These are phyloP conservation scores for Lamprotornis superbus DNA, from an alignment of 2,113 vertebrate species.

Conservation along the genomic window DNA sequence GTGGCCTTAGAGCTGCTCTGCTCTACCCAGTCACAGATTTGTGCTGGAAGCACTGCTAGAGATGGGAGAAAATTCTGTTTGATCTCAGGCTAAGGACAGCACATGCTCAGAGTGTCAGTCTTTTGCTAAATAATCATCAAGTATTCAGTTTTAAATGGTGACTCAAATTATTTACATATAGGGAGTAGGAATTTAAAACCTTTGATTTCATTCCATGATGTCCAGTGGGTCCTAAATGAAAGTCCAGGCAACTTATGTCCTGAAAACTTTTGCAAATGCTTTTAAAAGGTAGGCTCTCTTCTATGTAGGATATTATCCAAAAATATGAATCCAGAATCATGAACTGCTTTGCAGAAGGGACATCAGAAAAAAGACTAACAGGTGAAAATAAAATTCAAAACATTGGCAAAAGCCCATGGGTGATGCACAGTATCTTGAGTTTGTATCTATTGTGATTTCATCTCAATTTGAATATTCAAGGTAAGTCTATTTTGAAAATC, in stretches of 20 bases:
- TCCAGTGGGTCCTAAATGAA: background rate
- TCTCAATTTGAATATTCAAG: background rate
- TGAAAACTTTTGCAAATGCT: background rate
- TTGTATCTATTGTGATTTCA: background rate
- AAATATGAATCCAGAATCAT: background rate
- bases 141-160: background rate
- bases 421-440: background rate
- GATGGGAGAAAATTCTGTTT: background rate
- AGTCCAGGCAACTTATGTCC: background rate
- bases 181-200: background rate
- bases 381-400: background rate
- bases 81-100: background rate
- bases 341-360: background rate
- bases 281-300: background rate
- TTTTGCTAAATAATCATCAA: background rate
- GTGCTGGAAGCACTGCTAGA: background rate
- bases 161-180: background rate
- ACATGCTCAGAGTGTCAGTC: background rate
- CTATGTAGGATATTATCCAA: background rate
- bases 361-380: background rate
- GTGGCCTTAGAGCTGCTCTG: background rate
- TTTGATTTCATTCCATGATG: background rate
- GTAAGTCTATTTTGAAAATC: background rate
- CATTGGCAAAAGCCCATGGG: background rate
- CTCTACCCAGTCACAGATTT: background rate